Evolutionary conservation across 2,797 vertebrate species (phyloP).

Genomic region (Phataginus tetradactyla): DNA sequence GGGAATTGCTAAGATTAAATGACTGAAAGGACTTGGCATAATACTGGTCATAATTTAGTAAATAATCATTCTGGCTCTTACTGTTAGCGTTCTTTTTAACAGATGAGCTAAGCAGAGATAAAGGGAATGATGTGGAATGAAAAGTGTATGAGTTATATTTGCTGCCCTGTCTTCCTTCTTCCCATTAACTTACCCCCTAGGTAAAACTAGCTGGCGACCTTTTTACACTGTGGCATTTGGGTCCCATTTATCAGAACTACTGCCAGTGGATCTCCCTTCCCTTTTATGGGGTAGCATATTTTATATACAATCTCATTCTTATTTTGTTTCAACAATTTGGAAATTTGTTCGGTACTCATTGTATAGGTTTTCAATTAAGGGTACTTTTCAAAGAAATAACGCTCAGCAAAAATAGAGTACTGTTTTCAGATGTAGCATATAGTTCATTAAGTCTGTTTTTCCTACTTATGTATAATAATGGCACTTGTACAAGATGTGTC

Average conservation of each 20-base stretch:
- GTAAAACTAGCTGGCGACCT: neutral
- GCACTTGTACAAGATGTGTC: slow-evolving; percentile 63
- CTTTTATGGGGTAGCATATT: slow-evolving; percentile 40
- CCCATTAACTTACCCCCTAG: neutral
- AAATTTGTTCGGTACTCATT: slow-evolving; percentile 33
- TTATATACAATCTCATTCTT: slow-evolving; percentile 40
- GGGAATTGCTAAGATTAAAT: neutral
- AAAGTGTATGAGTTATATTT: neutral
- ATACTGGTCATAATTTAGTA: neutral
- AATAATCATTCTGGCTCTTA: neutral
- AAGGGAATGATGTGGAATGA: slow-evolving; percentile 5
- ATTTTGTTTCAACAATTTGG: slow-evolving; percentile 67
- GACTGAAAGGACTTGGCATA: neutral
- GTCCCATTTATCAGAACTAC: slow-evolving; percentile 30
- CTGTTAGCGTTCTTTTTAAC: neutral
- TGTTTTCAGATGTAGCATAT: slow-evolving; percentile 56
- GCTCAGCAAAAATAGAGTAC: slow-evolving; percentile 30
- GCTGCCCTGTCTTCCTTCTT: neutral
- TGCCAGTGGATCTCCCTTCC: neutral
- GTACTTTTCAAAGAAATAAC: slow-evolving; percentile 77
- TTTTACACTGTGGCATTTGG: neutral
- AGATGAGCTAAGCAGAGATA: neutral
- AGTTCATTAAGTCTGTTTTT: slow-evolving; percentile 71
- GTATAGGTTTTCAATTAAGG: slow-evolving; percentile 61
- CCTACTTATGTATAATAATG: slow-evolving; percentile 36